These are phyloP conservation scores for Oreohelix idahoensis DNA, from an alignment of 1,140 invertebrate genomes.

Conservation along the genomic window DNA sequence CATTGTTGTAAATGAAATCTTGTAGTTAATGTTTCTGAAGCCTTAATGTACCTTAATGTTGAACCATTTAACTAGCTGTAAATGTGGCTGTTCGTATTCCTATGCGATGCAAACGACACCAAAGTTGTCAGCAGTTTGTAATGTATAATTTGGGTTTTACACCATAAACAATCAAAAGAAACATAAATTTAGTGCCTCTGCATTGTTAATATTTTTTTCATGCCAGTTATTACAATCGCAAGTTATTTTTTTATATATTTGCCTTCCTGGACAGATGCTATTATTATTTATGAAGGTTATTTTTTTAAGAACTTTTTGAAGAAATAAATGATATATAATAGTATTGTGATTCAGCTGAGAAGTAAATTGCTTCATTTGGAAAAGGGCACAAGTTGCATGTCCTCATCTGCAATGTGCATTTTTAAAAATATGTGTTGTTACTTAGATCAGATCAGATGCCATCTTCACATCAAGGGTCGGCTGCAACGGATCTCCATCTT, in stretches of 20 bases:
- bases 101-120: not conserved
- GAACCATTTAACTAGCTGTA: not conserved
- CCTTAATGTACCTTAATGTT: not conserved
- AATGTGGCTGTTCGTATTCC: not conserved
- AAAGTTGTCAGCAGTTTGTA: not conserved
- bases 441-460: no score
- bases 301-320: not conserved
- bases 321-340: not conserved
- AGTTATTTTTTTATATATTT: not conserved
- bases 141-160: not conserved
- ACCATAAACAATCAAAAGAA: not conserved
- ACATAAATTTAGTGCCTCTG: not conserved
- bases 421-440: no score
- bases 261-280: not conserved
- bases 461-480: no score
- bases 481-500: no score
- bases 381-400: no score
- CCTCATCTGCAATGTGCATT: no score
- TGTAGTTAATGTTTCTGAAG: not conserved
- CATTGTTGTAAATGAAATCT: not conserved
- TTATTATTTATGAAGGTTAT: not conserved
- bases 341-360: no score
- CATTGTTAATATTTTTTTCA: not conserved
- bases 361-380: no score
- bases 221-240: not conserved